Conservation (phyloP, 2,888 invertebrate genomes). For the Melinaea menophilus region DNA sequence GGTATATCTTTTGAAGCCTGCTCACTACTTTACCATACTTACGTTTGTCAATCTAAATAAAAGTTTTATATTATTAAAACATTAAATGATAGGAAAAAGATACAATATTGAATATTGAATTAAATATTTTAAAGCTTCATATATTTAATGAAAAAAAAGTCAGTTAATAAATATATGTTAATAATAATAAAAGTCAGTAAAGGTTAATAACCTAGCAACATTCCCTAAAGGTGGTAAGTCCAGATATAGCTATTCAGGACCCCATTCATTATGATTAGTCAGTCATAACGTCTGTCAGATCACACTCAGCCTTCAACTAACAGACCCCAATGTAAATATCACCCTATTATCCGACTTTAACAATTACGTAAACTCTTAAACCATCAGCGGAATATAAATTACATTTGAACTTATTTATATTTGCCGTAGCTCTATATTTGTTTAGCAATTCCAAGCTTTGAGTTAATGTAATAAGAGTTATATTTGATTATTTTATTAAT, state of each 20-base stretch:
- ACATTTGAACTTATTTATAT: constrained; percentile 46
- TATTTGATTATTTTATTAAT: constrained; percentile 24
- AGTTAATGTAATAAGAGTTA: constrained; percentile 24
- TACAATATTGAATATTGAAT: too few species aligned
- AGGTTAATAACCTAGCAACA: too few species aligned
- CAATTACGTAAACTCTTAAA: constrained; percentile 75
- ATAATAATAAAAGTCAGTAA: too few species aligned
- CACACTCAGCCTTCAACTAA: constrained; percentile 63
- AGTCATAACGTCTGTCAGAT: constrained; percentile 61
- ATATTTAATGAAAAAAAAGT: too few species aligned
- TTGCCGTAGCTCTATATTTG: constrained; percentile 31
- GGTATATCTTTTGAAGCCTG: too few species aligned
- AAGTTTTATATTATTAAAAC: too few species aligned
- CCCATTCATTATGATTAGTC: constrained; percentile 63
- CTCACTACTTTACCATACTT: too few species aligned
- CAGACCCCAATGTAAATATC: constrained; percentile 71
- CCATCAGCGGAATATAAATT: constrained; percentile 74
- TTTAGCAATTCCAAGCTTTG: constrained; percentile 38
- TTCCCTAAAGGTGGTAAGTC: neutral
- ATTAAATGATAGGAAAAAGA: too few species aligned
- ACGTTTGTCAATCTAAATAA: too few species aligned
- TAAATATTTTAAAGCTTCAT: too few species aligned
- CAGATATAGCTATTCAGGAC: constrained; percentile 26
- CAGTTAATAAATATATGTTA: too few species aligned
- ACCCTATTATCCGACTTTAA: constrained; percentile 75